Base-by-base conservation (phyloP, 2,888 invertebrate genomes). In the Cerastis rubricosa region DNA sequence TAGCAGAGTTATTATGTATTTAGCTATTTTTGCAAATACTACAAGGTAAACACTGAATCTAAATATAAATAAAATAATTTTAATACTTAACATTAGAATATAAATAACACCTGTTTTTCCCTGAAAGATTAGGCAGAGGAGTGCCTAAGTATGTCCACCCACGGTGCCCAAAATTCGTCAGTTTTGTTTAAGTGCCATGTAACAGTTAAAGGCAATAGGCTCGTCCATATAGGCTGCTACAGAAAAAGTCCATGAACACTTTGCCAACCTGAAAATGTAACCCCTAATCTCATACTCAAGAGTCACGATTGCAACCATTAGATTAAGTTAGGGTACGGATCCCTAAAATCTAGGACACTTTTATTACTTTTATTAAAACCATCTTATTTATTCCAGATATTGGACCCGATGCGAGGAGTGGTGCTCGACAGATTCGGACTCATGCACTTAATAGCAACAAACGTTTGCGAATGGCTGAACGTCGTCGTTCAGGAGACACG, bases 371-470 rank as follows among this genome's bases (percentile, higher is more conserved):
- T 35, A 3, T 5, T 5, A 54, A 59, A 59, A 19, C 12, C 40
- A 59, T 9, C 2, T 12, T 57, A 22, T 67, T 61, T 63, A 54
- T 76, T 85, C 47, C 91, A 96, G 96, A 93, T 95, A 76, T 87
- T 96, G 69, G 94, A 96, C 78, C 96, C 96, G 17, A 96, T 96
- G 96, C 92, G 96, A 80, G 96, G 96, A 17, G 94, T 96, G 8
- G 96, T 96, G 0, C 85, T 96, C 7, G 96, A 96, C n/a, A 97
- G 99, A 87, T 98, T 99, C 88, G 99, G 99, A 0, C 96, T 99
- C 22, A 99, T 99, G 99, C 99, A 99, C 92, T 97, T 99, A 97
- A 98, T 99, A 81, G 99, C 99, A 2, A 99, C 99, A 22, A 99
- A 99, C 92, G 96, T 99, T 19, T 99, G 99, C 94, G 99, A 99